Conservation (phyloP, 1,140 invertebrate species). For the Drosophila orena region DNA sequence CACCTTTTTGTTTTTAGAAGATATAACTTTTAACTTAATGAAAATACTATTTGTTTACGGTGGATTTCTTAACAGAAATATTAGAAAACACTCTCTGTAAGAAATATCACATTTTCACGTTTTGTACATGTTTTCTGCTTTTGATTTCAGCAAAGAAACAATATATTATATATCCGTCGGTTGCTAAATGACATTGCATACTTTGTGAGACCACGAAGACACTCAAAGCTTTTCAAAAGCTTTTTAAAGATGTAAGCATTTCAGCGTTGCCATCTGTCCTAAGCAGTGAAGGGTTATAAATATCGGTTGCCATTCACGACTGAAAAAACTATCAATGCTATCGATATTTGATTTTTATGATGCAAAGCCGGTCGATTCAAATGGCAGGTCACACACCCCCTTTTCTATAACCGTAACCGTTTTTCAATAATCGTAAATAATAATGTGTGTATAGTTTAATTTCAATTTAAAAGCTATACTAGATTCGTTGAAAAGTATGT, state of each 20-base stretch:
- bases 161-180: neutral
- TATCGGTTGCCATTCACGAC: too few species aligned
- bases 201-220: neutral
- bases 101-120: neutral
- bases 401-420: too few species aligned
- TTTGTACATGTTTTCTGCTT: neutral
- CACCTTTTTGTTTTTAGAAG: neutral
- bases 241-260: neutral
- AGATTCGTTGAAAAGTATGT: too few species aligned
- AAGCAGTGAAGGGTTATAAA: neutral
- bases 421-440: too few species aligned
- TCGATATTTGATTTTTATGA: neutral
- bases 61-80: too few species aligned
- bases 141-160: conserved; percentile 1
- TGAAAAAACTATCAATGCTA: neutral
- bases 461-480: too few species aligned
- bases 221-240: conserved; percentile 3
- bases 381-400: too few species aligned
- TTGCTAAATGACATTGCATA: conserved; percentile 27
- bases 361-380: too few species aligned
- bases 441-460: too few species aligned
- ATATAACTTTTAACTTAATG: too few species aligned
- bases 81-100: neutral
- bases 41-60: too few species aligned
- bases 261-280: neutral